phyloP scores from a whole-genome alignment of 2,888 invertebrate species.

The Lasioglossum calceatum region DNA sequence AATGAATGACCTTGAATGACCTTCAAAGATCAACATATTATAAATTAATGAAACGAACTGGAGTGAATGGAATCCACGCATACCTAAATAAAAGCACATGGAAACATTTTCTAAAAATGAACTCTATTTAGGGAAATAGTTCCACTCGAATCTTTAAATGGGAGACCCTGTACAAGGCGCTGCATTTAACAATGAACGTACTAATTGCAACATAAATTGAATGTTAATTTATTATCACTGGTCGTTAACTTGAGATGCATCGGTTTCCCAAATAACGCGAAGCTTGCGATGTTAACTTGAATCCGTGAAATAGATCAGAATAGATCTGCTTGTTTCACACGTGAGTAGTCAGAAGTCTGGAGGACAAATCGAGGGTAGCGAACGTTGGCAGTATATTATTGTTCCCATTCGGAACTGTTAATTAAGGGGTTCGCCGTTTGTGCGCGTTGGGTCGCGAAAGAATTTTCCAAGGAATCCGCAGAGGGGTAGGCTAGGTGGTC shows the following conservation, averaged over 20 bases:
- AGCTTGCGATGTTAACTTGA: neutral
- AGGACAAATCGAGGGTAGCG: slow-evolving; percentile 38
- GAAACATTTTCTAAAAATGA: neutral
- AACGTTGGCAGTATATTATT: slow-evolving; percentile 55
- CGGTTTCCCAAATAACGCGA: neutral
- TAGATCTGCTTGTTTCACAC: neutral
- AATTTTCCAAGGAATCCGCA: slow-evolving; percentile 67
- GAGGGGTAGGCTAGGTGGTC: slow-evolving; percentile 69
- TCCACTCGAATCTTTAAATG: neutral
- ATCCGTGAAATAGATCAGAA: slow-evolving; percentile 3
- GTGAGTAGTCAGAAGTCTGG: slow-evolving; percentile 20
- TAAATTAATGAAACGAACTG: neutral
- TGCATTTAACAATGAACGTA: no score
- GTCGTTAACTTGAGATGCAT: neutral
- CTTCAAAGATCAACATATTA: neutral
- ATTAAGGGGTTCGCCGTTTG: slow-evolving; percentile 54
- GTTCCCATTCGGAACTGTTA: slow-evolving; percentile 58
- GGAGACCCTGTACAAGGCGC: neutral
- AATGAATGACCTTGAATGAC: neutral
- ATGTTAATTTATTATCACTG: neutral
- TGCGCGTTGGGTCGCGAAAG: slow-evolving; percentile 38
- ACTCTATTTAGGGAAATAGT: neutral
- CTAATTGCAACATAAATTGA: neutral
- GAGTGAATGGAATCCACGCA: neutral
- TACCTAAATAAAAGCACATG: neutral